Base-by-base conservation (phyloP, 2,797 vertebrate genomes). In the Melanogrammus aeglefinus region DNA sequence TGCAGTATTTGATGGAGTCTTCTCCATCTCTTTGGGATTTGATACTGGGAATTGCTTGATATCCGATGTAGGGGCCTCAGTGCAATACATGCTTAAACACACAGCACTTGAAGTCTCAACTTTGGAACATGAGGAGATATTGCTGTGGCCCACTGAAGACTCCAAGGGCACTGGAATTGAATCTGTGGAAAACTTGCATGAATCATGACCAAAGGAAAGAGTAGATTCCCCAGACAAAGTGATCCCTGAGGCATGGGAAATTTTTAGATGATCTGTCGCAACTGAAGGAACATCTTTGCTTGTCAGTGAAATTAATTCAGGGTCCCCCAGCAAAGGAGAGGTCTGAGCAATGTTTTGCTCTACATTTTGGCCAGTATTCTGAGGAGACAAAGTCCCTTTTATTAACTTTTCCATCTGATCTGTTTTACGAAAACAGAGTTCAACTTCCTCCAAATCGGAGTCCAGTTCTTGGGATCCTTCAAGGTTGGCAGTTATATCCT, bases 401-500 rank as follows among this genome's bases (percentile, higher is more conserved):
- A 78, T 66, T 70, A 83, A 33, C 72, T 84, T 75, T 27, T 31
- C 71, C 41, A 80, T 73, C n/a, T 76, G 75, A 47, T 76, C 27
- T 27, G 31, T 39, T 27, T 80, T 83, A 7, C 14, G 3, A 31
- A 92, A 94, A 84, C 93, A 96, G 31, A 96, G 93, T 88, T 98
- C 96, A 75, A 97, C 91, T 69, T 95, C 93, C 24, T 97, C 96
- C 35, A 96, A 95, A 31, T 96, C 96, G 0, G 96, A 96, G 38
- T 95, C 95, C 0, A 79, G 57, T 27, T 87, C 81, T 80, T 82
- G n/a, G 77, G 73, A 73, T 35, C 12, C 13, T 31, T 72, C 72
- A 57, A 82, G 83, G 71, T 79, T 71, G n/a, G 66, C 72, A 7
- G 31, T 44, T 74, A 80, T 82, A 27, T 29, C 75, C 10, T 76